A percentile compares a stretch with the other conserved stretches of the same genome.
Conservation (phyloP, 2,888 invertebrate genomes). For the Pegoplata infirma region DNA sequence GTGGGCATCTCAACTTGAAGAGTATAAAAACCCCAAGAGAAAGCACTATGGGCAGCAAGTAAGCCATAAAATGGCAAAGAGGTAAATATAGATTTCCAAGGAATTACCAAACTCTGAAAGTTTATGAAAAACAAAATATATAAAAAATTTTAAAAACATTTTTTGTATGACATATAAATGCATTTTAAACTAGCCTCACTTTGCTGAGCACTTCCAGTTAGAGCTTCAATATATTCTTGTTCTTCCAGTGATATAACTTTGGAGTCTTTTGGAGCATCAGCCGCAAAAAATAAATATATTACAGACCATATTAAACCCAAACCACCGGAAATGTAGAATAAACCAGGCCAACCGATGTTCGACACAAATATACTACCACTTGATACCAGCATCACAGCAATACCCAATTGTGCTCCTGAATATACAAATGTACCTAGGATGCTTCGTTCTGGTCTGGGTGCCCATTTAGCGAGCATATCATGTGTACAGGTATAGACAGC, state of each 20-base stretch:
- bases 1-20: slow-evolving; percentile 85
- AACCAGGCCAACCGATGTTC: slow-evolving; percentile 83
- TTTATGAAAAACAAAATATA: too few relatives aligned
- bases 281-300: slow-evolving; percentile 80
- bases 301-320: slow-evolving; percentile 79
- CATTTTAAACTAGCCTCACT: slow-evolving; percentile 70
- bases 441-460: slow-evolving; percentile 82
- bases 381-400: slow-evolving; percentile 82
- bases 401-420: slow-evolving; percentile 84
- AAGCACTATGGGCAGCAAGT: slow-evolving; percentile 82
- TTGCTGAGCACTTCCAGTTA: slow-evolving; percentile 73
- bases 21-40: slow-evolving; percentile 87
- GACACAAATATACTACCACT: slow-evolving; percentile 82
- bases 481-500: slow-evolving; percentile 86
- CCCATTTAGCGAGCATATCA: slow-evolving; percentile 87
- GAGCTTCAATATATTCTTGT: slow-evolving; percentile 81
- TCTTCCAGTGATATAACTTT: slow-evolving; percentile 80
- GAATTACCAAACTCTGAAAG: slow-evolving; percentile 78
- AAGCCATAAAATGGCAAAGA: slow-evolving; percentile 83
- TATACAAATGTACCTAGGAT: slow-evolving; percentile 80
- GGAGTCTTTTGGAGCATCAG: slow-evolving; percentile 81
- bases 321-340: slow-evolving; percentile 82
- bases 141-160: too few relatives aligned
- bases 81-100: slow-evolving; percentile 82
- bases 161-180: too few relatives aligned